phyloP scores from a whole-genome alignment of 2,797 vertebrate genomes.

The Sebastes cheni region DNA sequence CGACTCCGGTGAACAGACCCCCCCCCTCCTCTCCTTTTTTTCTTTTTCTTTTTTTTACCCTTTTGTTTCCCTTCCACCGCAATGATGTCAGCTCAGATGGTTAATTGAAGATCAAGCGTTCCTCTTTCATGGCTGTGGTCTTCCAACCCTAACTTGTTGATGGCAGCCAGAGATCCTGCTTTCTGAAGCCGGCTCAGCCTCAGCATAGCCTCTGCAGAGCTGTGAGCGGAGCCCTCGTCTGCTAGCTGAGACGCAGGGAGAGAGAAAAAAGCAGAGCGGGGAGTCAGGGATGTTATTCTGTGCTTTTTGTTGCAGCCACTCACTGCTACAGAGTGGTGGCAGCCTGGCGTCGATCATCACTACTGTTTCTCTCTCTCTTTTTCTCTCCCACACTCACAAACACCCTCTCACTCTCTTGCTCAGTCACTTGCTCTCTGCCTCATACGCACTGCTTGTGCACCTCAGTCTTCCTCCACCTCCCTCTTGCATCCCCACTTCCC shows the following conservation, averaged over 20 bases:
- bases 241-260: constrained; percentile 89
- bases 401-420: constrained; percentile 88
- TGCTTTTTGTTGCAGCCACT: constrained; percentile 98
- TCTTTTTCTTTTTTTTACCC: constrained; percentile 59
- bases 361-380: constrained; percentile 93
- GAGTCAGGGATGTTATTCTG: constrained; percentile 85
- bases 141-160: constrained; percentile 96
- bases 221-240: constrained; percentile 92
- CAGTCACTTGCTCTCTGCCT: constrained; percentile 87
- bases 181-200: constrained; percentile 87
- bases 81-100: constrained; percentile 82
- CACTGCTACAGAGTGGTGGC: constrained; percentile 97
- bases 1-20: constrained; percentile 66
- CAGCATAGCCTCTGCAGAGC: constrained; percentile 90
- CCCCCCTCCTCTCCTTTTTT: constrained; percentile 37
- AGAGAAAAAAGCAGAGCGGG: constrained; percentile 81
- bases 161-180: constrained; percentile 85
- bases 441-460: constrained; percentile 77
- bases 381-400: constrained; percentile 61
- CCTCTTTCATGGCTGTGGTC: constrained; percentile 83
- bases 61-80: constrained; percentile 74
- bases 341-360: constrained; percentile 98
- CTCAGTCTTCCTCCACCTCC: constrained; percentile 76
- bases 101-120: constrained; percentile 87
- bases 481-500: constrained; percentile 50